Conservation (phyloP, 2,113 vertebrate genomes). For the Heteronetta atricapilla region DNA sequence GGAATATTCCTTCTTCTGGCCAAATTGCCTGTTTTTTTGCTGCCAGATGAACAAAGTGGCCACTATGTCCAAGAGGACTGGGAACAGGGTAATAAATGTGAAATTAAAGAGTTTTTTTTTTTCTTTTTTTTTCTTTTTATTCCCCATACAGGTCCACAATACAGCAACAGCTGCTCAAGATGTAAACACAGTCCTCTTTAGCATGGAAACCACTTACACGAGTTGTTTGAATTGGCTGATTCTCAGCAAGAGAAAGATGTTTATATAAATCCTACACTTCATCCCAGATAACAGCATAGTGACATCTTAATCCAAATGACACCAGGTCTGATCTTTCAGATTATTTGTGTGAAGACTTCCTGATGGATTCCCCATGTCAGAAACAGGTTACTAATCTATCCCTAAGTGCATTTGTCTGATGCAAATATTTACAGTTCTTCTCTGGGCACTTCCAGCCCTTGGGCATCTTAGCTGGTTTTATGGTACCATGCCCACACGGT, state of each 20-base stretch:
- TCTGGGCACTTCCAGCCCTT: background rate
- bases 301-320: background rate
- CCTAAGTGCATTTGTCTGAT: background rate
- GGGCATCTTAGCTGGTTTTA: background rate
- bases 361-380: background rate
- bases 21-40: background rate
- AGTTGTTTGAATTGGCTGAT: background rate
- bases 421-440: slow-evolving; percentile 12
- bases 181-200: background rate
- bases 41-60: background rate
- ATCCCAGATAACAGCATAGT: background rate
- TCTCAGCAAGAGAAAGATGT: background rate
- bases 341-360: background rate
- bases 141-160: background rate
- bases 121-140: background rate
- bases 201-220: background rate
- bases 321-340: background rate
- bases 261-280: background rate
- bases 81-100: background rate
- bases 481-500: fast-evolving
- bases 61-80: background rate
- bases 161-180: background rate
- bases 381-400: background rate
- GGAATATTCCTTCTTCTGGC: background rate
- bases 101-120: background rate